These are phyloP conservation scores for Sericinus montela DNA, from an alignment of 2,888 invertebrate species.

Conservation along the genomic window DNA sequence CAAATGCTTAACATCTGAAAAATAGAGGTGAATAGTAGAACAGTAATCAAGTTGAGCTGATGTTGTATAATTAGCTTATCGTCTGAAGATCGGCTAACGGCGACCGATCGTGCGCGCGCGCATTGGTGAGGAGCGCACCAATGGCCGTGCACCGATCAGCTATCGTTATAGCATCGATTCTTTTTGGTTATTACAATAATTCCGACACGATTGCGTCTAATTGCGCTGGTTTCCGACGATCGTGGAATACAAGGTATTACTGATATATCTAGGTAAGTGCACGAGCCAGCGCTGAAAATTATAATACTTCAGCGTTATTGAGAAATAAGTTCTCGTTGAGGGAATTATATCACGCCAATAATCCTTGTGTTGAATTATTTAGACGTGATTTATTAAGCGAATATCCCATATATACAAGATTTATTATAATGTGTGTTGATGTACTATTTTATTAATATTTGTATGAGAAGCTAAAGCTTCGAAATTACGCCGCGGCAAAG, in stretches of 20 bases:
- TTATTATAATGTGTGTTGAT: constrained; percentile 6
- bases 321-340: constrained; percentile 48
- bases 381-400: constrained; percentile 55
- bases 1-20: constrained; percentile 59
- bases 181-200: constrained; percentile 79
- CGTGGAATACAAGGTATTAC: constrained; percentile 58
- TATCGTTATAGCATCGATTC: constrained; percentile 68
- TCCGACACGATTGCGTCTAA: constrained; percentile 72
- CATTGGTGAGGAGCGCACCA: constrained; percentile 69
- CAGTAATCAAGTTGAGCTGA: constrained; percentile 55
- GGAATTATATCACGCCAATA: constrained; percentile 50
- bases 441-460: constrained; percentile 30
- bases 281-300: constrained; percentile 33
- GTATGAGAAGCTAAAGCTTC: constrained; percentile 41
- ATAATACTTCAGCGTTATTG: constrained; percentile 40
- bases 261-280: constrained; percentile 44
- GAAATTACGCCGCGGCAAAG: constrained; percentile 50
- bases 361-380: constrained; percentile 51
- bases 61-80: constrained; percentile 72
- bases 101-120: constrained; percentile 57
- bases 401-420: constrained; percentile 40
- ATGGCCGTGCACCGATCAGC: constrained; percentile 55
- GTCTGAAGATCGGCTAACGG: constrained; percentile 58
- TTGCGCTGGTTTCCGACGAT: constrained; percentile 68
- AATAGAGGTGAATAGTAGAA: constrained; percentile 49